Base-by-base conservation (phyloP, 92 coral and sea anemone genomes). In the Zoanthus solanderi region DNA sequence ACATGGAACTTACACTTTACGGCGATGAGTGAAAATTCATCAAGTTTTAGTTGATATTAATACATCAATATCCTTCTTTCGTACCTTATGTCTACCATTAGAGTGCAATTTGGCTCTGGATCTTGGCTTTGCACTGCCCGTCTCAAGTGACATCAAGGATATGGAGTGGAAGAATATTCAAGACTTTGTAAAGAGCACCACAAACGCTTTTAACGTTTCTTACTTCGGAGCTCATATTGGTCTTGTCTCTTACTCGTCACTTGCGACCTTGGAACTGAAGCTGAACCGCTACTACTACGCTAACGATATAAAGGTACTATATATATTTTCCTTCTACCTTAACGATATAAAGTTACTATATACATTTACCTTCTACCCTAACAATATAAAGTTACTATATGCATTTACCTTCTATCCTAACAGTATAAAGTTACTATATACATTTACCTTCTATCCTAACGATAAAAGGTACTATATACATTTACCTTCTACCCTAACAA, bases 221-320 rank as follows among this genome's bases (percentile, higher is more conserved):
- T 96, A 94, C 86, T 92, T 86, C 68, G 97, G 95, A 23, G 93
- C 99, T 69, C 99, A 97, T 78, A 95, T 97, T 34, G 99, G 99
- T 28, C 93, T 97, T 52, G 88, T 97, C 78, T 96, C 97, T 2
- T 97, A 97, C 90, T 97, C 98, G 57, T 92, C 95, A 83, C 96
- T 93, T 86, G 98, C 99, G 7, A 95, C 98, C 30, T 83, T 97
- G 90, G 99, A 97, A 84, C 84, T 97, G 81, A 97, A 95, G 84
- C 92, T 97, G 87, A 92, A 95, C 92, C 95, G 98, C 6, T 97
- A 93, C 73, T 97, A 58, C 87, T 96, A 95, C 73, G 94, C 88
- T 23, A 89, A 93, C 69, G 99, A 97, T 88, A 91, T 97, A 71
- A 74, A 81, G 85, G 85, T 81, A 48, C 66, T 0, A 11, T 31